These are phyloP conservation scores for Archaeoteleia sp. DNA, from an alignment of 2,888 invertebrate genomes.

Conservation along the genomic window DNA sequence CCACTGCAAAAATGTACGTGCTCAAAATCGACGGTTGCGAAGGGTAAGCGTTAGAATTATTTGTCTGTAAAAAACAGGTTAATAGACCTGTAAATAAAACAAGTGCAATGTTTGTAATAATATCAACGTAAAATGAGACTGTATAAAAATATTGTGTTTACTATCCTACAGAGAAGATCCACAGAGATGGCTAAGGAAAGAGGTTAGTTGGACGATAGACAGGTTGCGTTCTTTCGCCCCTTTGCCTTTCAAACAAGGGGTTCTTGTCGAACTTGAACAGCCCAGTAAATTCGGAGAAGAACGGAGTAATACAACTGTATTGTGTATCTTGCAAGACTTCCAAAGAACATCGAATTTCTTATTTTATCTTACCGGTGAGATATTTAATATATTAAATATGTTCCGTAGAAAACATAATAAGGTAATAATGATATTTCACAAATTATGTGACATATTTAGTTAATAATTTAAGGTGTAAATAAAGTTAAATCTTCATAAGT, in stretches of 20 bases:
- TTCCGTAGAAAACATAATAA: slow-evolving; percentile 1
- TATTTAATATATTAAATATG: not conserved
- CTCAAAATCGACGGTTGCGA: slow-evolving; percentile 76
- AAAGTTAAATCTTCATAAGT: no score
- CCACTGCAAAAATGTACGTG: slow-evolving; percentile 77
- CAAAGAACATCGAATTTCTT: slow-evolving; percentile 77
- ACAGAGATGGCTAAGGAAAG: slow-evolving; percentile 76
- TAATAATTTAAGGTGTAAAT: no score
- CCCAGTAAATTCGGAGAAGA: slow-evolving; percentile 70
- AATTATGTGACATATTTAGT: no score
- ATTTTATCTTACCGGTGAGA: slow-evolving; percentile 75
- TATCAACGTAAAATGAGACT: no score
- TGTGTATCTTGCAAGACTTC: slow-evolving; percentile 76
- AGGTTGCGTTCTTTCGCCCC: slow-evolving; percentile 75
- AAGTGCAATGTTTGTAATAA: no score
- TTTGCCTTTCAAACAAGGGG: slow-evolving; percentile 78
- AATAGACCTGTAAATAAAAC: no score
- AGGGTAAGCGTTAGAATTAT: slow-evolving; percentile 69
- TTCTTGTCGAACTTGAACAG: slow-evolving; percentile 75
- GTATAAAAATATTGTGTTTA: slow-evolving; percentile 9
- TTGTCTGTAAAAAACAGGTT: no score
- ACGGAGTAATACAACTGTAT: slow-evolving; percentile 61
- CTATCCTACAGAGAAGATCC: slow-evolving; percentile 75
- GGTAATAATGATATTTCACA: no score
- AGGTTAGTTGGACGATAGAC: slow-evolving; percentile 75